phyloP scores from a whole-genome alignment of 2,797 vertebrate genomes.

The Babyrousa celebensis region DNA sequence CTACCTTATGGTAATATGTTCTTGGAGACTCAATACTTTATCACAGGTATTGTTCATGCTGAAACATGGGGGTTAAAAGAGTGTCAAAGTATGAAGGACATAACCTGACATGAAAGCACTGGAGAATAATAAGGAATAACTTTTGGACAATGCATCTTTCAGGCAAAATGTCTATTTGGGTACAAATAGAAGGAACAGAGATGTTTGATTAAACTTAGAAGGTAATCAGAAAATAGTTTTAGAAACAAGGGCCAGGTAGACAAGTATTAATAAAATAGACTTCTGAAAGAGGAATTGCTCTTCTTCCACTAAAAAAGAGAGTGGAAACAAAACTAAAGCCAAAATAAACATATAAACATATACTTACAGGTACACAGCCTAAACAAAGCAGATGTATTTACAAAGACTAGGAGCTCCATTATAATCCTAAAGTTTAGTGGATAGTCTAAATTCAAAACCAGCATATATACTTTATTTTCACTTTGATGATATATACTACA shows the following conservation, averaged over 20 bases:
- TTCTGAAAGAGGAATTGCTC: not conserved
- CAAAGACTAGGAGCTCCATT: not conserved
- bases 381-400: not conserved
- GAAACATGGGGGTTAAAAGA: not conserved
- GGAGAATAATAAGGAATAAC: not conserved
- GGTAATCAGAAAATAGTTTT: not conserved
- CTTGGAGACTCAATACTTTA: not conserved
- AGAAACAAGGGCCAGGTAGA: not conserved
- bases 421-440: not conserved
- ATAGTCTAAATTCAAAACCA: conserved; percentile 29
- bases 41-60: not conserved
- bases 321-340: not conserved
- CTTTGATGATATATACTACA: not conserved
- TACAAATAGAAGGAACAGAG: not conserved
- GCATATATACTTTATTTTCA: not conserved
- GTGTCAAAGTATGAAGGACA: not conserved
- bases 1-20: not conserved
- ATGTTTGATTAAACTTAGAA: conserved; percentile 53
- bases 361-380: not conserved
- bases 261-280: not conserved
- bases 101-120: not conserved
- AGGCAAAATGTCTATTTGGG: not conserved
- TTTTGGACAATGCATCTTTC: conserved; percentile 19
- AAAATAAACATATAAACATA: not conserved
- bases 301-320: not conserved